Base-by-base conservation (phyloP, 2,797 vertebrate genomes). In the Chiroxiphia lanceolata region DNA sequence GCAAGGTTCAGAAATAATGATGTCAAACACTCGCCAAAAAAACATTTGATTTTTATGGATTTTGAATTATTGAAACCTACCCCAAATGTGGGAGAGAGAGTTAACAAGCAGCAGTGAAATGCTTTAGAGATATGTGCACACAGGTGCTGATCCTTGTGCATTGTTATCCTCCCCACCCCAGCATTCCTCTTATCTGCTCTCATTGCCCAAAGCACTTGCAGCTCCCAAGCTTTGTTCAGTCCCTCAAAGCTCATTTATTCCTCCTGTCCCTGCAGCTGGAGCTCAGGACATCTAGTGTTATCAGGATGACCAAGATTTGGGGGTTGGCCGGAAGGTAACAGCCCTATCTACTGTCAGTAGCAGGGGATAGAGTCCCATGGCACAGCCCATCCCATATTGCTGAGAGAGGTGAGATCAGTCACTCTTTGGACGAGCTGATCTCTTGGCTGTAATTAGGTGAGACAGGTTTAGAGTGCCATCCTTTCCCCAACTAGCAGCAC, bases 51-150 rank as follows among this genome's bases (percentile, higher is more conserved):
- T 86, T 15, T 83, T 92, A 25, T 89, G 36, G 44, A 59, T 89
- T 92, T 84, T 86, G 57, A 83, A 38, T 86, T 90, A 82, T 9
- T 84, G 54, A 88, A 80, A 69, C 40, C n/a, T 51, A 7, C 34
- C 21, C 13, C 13, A n/a, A 6, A 31, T 8, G 8, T 57, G n/a
- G 7, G 40, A 71, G 36, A 44, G 38, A 48, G 19, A 70, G 42
- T 75, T 60, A 60, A 3, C 38, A 87, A 67, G 51, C 48, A 89
- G 40, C 27, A 72, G 23, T 34, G 27, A 90, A 72, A 45, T 36
- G 21, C 9, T 75, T 86, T 14, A 64, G 48, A 94, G 76, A 11
- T 67, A 22, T 0, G 1, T 31, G 16, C 15, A 15, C 9, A 33
- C 11, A 22, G 25, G n/a, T 51, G 53, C 42, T 84, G 72, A 64